These are phyloP conservation scores for Dolichopus griseipennis DNA, from an alignment of 2,888 invertebrate genomes.

Conservation along the genomic window DNA sequence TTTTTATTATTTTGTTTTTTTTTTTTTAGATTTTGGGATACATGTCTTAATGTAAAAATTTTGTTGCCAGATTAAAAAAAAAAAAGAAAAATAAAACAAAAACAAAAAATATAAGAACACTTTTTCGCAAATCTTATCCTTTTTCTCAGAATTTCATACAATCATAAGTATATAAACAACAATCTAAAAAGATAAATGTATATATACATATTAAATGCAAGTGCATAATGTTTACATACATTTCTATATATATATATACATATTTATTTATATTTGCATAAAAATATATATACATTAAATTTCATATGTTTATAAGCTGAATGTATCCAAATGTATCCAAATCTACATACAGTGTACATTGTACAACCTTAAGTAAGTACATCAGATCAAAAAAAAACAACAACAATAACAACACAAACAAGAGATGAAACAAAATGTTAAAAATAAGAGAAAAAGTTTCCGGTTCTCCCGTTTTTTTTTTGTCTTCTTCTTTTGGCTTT, in stretches of 20 bases:
- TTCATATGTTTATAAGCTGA: too few species aligned
- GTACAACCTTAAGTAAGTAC: neutral
- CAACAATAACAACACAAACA: neutral
- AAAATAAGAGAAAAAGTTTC: neutral
- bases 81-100: neutral
- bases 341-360: neutral
- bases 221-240: too few species aligned
- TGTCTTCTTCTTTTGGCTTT: too few species aligned
- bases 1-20: neutral
- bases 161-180: neutral
- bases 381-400: neutral
- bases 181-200: neutral
- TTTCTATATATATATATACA: neutral
- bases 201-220: neutral
- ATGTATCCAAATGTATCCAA: neutral
- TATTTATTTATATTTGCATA: too few species aligned
- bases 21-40: neutral
- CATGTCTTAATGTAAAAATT: neutral
- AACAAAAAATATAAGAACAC: too few species aligned
- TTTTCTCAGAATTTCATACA: neutral
- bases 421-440: neutral
- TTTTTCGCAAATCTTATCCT: neutral
- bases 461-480: neutral
- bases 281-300: too few species aligned
- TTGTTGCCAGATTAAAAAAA: neutral